Percentiles rank a stretch among this genome's conserved stretches.
Evolutionary conservation across 2,113 vertebrate genomes (phyloP).

Genomic region (Sinocyclocheilus anophthalmus): DNA sequence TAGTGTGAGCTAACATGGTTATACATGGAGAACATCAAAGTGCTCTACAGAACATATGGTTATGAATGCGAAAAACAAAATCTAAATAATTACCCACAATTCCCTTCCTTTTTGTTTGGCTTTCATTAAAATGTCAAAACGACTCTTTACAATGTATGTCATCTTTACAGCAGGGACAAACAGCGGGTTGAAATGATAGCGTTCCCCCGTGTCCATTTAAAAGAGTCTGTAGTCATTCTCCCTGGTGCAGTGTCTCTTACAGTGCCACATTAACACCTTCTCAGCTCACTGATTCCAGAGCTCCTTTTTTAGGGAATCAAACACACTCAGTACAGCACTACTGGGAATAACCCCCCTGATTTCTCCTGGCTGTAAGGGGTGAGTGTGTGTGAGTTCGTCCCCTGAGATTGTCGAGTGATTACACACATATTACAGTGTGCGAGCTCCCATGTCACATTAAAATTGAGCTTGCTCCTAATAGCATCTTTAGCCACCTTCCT

Average conservation of each 20-base stretch:
- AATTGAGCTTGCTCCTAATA: constrained; percentile 42
- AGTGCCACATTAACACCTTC: constrained; percentile 67
- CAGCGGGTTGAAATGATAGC: not conserved
- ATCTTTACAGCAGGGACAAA: constrained; percentile 8
- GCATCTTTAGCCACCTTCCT: constrained; percentile 26
- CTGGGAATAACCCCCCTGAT: constrained; percentile 47
- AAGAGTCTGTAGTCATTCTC: constrained; percentile 48
- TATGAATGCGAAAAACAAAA: not conserved
- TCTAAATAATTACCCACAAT: constrained; percentile 11
- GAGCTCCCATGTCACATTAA: constrained; percentile 50
- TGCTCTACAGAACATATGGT: not conserved
- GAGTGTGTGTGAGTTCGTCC: constrained; percentile 24
- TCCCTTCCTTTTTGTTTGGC: not conserved
- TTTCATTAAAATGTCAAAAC: not conserved
- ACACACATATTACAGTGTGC: constrained; percentile 41
- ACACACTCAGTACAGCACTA: constrained; percentile 51
- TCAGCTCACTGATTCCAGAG: constrained; percentile 59
- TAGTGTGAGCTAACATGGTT: not conserved
- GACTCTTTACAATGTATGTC: not conserved
- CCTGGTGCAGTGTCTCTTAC: constrained; percentile 50
- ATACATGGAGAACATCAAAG: constrained; percentile 13
- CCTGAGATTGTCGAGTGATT: constrained; percentile 44
- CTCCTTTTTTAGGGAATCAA: constrained; percentile 59
- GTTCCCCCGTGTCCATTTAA: constrained; percentile 59
- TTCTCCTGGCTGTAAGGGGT: not conserved